Conservation (phyloP, 2,113 vertebrate species). For the Brienomyrus longianalis region DNA sequence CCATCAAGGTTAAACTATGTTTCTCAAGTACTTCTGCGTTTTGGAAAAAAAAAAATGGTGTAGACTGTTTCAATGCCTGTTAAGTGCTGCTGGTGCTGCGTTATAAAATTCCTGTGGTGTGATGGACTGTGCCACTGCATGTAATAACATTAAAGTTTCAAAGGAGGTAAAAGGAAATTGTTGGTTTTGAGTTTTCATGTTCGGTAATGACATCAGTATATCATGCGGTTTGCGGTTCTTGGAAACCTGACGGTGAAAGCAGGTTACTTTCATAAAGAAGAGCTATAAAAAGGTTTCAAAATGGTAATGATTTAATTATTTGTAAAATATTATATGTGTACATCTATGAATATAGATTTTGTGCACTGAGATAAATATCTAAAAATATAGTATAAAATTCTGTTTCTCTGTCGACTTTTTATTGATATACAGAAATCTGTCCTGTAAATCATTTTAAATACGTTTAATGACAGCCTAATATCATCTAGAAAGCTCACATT, state of each 20-base stretch:
- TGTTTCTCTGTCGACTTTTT: not conserved
- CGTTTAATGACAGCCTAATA: not conserved
- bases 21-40: conserved; percentile 49
- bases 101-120: conserved; percentile 43
- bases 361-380: not conserved
- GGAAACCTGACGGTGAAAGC: not conserved
- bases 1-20: conserved; percentile 31
- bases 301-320: not conserved
- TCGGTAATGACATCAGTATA: not conserved
- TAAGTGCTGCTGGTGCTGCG: conserved; percentile 41
- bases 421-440: not conserved
- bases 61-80: conserved; percentile 46
- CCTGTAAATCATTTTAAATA: not conserved
- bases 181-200: not conserved
- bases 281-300: not conserved
- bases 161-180: not conserved
- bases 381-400: not conserved
- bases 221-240: not conserved
- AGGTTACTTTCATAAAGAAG: not conserved
- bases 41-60: conserved; percentile 38
- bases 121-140: conserved; percentile 56
- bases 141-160: conserved; percentile 54
- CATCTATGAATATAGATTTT: not conserved
- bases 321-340: not conserved
- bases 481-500: not conserved